These are phyloP conservation scores for Euglossa dilemma DNA, from an alignment of 1,140 invertebrate genomes.

Conservation along the genomic window DNA sequence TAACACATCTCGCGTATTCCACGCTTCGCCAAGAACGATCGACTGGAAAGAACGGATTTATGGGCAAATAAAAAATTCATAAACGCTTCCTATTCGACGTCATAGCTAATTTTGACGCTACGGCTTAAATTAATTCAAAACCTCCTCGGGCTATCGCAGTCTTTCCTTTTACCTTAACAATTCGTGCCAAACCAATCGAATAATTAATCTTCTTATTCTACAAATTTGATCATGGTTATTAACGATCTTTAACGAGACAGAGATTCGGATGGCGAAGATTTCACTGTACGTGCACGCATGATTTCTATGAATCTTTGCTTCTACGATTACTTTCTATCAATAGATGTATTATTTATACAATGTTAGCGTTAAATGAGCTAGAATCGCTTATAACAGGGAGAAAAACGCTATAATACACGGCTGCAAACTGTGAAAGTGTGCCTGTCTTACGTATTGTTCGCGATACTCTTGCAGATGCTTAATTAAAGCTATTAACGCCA, in stretches of 20 bases:
- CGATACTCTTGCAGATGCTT: neutral
- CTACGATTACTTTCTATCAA: conserved; percentile 20
- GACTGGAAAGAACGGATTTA: neutral
- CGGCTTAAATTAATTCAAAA: too few species aligned
- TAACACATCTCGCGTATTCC: neutral
- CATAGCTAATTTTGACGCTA: too few species aligned
- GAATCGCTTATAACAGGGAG: neutral
- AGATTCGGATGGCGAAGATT: neutral
- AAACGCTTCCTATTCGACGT: too few species aligned
- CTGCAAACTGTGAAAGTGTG: neutral
- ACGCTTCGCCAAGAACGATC: neutral
- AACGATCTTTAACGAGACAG: too few species aligned
- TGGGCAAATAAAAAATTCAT: neutral
- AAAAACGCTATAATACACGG: too few species aligned
- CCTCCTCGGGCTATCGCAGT: too few species aligned
- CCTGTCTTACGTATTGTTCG: neutral
- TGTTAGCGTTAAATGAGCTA: neutral
- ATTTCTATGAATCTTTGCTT: conserved; percentile 24
- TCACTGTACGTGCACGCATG: conserved; percentile 9
- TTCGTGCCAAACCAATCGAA: too few species aligned
- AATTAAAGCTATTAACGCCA: conserved; percentile 2
- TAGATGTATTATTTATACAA: conserved; percentile 3
- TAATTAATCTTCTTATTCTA: too few species aligned
- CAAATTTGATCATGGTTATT: too few species aligned
- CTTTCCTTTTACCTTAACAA: too few species aligned